Percentiles rank a stretch among this genome's conserved stretches.
Conservation (phyloP, 1,140 invertebrate species). For the Drosophila nigrodunni region DNA sequence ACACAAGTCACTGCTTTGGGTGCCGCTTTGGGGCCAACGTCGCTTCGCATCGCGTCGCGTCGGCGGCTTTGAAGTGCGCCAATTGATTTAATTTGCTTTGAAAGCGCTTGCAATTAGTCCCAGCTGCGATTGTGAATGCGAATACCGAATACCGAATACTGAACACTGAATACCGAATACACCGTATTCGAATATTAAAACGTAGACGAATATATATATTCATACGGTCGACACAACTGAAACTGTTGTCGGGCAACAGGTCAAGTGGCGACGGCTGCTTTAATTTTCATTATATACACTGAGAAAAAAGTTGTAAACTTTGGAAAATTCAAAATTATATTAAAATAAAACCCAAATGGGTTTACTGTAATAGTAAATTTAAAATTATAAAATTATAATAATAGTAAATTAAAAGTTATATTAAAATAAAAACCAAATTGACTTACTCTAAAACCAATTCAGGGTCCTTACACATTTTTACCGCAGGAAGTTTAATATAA, state of each 20-base stretch:
- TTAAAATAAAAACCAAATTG: no score
- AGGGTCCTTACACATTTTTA: no score
- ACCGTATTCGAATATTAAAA: constrained; percentile 1
- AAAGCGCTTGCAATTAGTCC: constrained; percentile 71
- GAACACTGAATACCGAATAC: background rate
- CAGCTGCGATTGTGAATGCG: constrained; percentile 12
- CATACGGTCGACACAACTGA: background rate
- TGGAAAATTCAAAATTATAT: no score
- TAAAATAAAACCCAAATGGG: no score
- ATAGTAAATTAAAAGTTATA: no score
- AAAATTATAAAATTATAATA: no score
- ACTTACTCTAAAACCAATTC: no score
- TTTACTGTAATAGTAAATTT: no score
- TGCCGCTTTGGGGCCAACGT: constrained; percentile 1
- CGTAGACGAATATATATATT: constrained; percentile 2
- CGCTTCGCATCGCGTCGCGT: constrained; percentile 11
- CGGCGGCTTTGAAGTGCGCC: constrained; percentile 63
- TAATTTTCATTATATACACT: background rate
- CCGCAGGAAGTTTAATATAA: no score
- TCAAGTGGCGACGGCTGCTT: constrained; percentile 14
- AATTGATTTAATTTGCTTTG: constrained; percentile 74
- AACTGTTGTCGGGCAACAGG: constrained; percentile 28
- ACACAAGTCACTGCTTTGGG: constrained; percentile 3
- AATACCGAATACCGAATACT: constrained; percentile 5
- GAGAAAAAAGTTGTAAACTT: no score